A percentile compares a stretch with the other conserved stretches of the same genome.
These are phyloP conservation scores for Standfussiana lucernea DNA, from an alignment of 2,888 invertebrate species.

Conservation along the genomic window DNA sequence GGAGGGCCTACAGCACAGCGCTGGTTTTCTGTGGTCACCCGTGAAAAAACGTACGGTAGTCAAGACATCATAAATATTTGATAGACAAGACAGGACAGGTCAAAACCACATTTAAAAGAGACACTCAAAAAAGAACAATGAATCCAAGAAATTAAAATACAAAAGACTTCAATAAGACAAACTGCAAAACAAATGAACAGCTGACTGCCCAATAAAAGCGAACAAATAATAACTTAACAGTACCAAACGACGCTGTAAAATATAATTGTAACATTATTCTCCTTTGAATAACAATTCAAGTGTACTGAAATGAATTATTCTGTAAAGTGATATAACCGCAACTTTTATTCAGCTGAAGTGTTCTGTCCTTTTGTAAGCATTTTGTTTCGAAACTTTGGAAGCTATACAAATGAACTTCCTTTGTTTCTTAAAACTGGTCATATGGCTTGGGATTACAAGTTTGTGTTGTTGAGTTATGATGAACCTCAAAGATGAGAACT, in stretches of 20 bases:
- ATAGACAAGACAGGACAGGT: background rate
- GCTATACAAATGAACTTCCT: constrained; percentile 11
- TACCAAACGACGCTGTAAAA: constrained; percentile 14
- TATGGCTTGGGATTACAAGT: background rate
- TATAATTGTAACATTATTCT: constrained; percentile 30
- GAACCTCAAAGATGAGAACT: background rate
- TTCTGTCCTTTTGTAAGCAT: background rate
- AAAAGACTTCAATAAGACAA: constrained; percentile 9
- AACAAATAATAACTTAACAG: constrained; percentile 6
- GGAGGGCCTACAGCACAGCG: too few species aligned
- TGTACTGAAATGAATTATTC: constrained; percentile 27
- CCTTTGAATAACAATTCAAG: constrained; percentile 28
- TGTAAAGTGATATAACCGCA: constrained; percentile 16
- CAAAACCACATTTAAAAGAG: constrained; percentile 1
- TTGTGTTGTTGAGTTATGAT: background rate
- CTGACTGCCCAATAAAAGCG: constrained; percentile 21
- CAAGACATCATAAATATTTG: too few species aligned
- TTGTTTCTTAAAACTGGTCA: background rate
- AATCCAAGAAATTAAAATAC: background rate
- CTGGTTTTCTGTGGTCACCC: too few species aligned
- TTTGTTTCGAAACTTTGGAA: constrained; percentile 12
- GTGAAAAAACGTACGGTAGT: too few species aligned
- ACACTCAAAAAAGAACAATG: background rate
- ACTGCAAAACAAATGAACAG: constrained; percentile 28
- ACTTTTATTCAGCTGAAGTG: constrained; percentile 7